phyloP scores from a whole-genome alignment of 2,797 vertebrate species.

The Xyrichtys novacula region DNA sequence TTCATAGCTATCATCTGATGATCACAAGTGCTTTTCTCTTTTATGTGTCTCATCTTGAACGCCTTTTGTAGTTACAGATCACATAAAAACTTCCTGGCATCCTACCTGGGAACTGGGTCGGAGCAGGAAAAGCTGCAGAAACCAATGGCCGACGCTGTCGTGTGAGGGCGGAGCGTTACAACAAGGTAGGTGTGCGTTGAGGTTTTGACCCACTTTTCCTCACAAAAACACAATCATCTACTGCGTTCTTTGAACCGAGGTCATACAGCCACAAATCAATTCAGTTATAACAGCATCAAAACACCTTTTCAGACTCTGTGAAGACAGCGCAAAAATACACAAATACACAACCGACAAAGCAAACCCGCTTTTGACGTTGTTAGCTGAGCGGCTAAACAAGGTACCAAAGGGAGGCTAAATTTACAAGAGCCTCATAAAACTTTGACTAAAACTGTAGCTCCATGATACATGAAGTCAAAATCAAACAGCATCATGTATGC shows the following conservation, averaged over 20 bases:
- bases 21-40: neutral
- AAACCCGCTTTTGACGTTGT: neutral
- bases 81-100: conserved; percentile 82
- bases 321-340: no score
- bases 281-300: neutral
- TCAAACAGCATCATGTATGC: no score
- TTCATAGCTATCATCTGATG: conserved; percentile 22
- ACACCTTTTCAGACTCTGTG: no score
- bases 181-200: conserved; percentile 49
- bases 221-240: neutral
- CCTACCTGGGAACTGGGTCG: conserved; percentile 75
- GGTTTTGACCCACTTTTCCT: conserved; percentile 16
- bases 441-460: no score
- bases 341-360: neutral
- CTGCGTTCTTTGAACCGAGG: neutral
- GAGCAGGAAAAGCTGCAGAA: conserved; percentile 85
- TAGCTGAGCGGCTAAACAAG: neutral
- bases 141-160: conserved; percentile 59
- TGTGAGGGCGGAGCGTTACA: conserved; percentile 58
- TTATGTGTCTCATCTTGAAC: conserved; percentile 31
- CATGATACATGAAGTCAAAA: no score
- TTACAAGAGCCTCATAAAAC: no score
- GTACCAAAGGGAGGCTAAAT: no score
- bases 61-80: conserved; percentile 81
- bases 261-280: neutral